Conservation (phyloP, 2,113 vertebrate species). For the Nothobranchius kuhntae region DNA sequence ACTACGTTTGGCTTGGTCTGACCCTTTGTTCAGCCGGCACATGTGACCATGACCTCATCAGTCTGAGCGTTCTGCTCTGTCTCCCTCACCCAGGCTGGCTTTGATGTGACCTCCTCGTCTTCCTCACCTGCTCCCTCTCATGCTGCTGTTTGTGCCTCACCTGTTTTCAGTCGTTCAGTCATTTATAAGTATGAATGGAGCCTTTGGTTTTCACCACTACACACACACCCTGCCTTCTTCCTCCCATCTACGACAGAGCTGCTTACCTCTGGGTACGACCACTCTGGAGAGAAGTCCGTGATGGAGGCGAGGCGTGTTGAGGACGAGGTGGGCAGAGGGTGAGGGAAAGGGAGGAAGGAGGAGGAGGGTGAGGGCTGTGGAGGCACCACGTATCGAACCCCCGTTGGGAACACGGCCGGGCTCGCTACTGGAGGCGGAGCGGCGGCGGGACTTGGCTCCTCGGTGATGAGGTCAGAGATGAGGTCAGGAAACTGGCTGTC, state of each 20-base stretch:
- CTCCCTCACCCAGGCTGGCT: too few relatives aligned
- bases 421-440: neutral
- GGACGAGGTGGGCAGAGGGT: slow-evolving; percentile 40
- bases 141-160: too few relatives aligned
- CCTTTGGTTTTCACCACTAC: too few relatives aligned
- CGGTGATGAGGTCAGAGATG: slow-evolving; percentile 86
- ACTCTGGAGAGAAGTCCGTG: slow-evolving; percentile 92
- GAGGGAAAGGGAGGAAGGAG: slow-evolving; percentile 65
- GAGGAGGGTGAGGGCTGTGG: slow-evolving; percentile 66
- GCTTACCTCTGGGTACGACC: slow-evolving; percentile 90
- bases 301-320: slow-evolving; percentile 74
- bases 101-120: too few relatives aligned
- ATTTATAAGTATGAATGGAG: too few relatives aligned
- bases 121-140: too few relatives aligned
- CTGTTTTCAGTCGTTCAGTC: too few relatives aligned
- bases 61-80: too few relatives aligned
- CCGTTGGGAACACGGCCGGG: slow-evolving; percentile 45
- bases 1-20: too few relatives aligned
- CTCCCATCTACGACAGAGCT: neutral
- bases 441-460: slow-evolving; percentile 67
- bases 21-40: too few relatives aligned
- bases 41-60: too few relatives aligned
- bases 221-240: too few relatives aligned
- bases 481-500: slow-evolving; percentile 88
- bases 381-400: slow-evolving; percentile 71